These are phyloP conservation scores for Ceryle rudis DNA, from an alignment of 2,797 vertebrate species.

Conservation along the genomic window DNA sequence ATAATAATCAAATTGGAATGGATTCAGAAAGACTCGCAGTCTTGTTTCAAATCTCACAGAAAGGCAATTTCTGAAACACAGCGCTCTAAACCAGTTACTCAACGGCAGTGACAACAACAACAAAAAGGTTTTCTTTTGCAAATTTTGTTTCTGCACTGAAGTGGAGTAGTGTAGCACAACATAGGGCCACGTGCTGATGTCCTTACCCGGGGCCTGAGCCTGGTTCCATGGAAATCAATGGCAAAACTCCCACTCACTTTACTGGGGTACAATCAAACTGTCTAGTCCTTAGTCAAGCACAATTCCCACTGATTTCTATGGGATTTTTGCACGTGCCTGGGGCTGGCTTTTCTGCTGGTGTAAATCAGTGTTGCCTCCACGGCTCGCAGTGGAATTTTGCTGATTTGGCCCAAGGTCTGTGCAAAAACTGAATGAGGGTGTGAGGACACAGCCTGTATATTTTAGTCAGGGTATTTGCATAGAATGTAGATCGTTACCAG, in stretches of 20 bases:
- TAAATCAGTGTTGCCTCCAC: background rate
- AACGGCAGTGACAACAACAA: constrained; percentile 44
- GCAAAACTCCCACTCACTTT: constrained; percentile 49
- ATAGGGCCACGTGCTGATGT: constrained; percentile 49
- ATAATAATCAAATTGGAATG: constrained; percentile 76
- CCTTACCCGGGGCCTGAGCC: constrained; percentile 42
- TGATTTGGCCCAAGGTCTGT: constrained; percentile 32
- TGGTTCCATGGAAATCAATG: constrained; percentile 47
- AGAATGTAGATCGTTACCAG: constrained; percentile 81
- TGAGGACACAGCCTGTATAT: constrained; percentile 72
- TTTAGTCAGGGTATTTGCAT: constrained; percentile 84
- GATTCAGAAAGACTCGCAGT: constrained; percentile 70
- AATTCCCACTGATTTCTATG: constrained; percentile 54
- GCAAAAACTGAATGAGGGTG: constrained; percentile 61
- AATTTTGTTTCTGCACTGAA: constrained; percentile 79
- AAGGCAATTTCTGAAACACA: constrained; percentile 67
- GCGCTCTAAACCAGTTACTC: constrained; percentile 56
- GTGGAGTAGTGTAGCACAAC: constrained; percentile 82
- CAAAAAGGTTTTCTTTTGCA: constrained; percentile 52
- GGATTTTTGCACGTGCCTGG: background rate
- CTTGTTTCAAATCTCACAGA: constrained; percentile 59
- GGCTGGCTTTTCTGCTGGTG: background rate
- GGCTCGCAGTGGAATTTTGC: background rate
- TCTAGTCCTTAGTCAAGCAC: constrained; percentile 63
- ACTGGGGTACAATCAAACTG: constrained; percentile 50